Evolutionary conservation across 2,113 vertebrate genomes (phyloP), one percentile per base, ranked within the genome.

Genomic region (Circaetus gallicus): DNA sequence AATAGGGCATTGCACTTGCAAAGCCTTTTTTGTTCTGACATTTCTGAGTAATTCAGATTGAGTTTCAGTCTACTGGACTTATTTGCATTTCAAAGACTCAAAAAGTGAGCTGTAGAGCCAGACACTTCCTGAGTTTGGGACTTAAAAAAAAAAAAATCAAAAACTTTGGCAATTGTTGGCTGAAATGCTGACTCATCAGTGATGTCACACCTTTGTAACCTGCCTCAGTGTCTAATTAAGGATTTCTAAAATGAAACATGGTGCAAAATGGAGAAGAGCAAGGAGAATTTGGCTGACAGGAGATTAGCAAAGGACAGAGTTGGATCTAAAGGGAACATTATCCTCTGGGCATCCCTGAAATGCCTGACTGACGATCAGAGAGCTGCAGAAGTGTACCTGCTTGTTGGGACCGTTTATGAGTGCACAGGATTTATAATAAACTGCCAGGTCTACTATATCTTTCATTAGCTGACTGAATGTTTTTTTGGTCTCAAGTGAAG

Each of bases 61-160:
- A 87, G 67, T 94, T 98, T 95, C 72, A 94, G 42, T 69, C 90
- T 92, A 77, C n/a, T 92, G 90, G 76, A 91, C 63, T 95, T 42
- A 94, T 96, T 97, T 93, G 88, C 70, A 97, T 91, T 97, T 96
- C 94, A 97, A 97, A 96, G 85, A 31, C 26, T 34, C 82, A 65
- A 79, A 66, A 80, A 83, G 47, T 45, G 83, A 96, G 76, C 55
- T 62, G 93, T 79, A 61, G 52, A 96, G 90, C 82, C 89, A 92
- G 61, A 43, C 4, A 43, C 45, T 77, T 93, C 85, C 89, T 61
- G 74, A 80, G 85, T 87, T 85, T 74, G 63, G 49, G 86, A 24
- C 63, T 96, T 82, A 16, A 63, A 71, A 74, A 47, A 38, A 43
- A 49, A 56, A 42, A 10, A 45, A 17, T 11, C 5, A 10, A 28